phyloP scores from a whole-genome alignment of 2,888 invertebrate species.

The Linnaemya tessellans region DNA sequence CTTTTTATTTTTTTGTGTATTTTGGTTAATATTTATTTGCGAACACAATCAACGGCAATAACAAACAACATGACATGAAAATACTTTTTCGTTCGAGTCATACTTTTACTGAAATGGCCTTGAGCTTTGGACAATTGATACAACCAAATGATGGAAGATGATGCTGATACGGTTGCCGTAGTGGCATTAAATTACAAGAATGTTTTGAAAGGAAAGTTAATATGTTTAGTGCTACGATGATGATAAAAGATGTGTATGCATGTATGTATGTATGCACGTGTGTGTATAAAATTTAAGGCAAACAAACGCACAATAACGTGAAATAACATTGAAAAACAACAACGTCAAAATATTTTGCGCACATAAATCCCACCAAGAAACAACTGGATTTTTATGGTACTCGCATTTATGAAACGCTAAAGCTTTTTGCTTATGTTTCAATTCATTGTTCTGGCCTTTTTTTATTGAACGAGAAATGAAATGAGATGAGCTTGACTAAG shows the following conservation, averaged over 20 bases:
- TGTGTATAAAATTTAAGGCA: background rate
- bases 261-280: too few relatives aligned
- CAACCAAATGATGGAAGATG: conserved; percentile 41
- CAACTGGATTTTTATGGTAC: background rate
- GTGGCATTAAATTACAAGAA: conserved; percentile 4
- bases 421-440: conserved; percentile 21
- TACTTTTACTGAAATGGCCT: conserved; percentile 63
- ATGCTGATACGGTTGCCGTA: conserved; percentile 29
- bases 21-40: conserved; percentile 27
- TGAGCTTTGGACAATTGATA: conserved; percentile 68
- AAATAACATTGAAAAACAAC: conserved; percentile 18
- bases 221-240: conserved; percentile 12
- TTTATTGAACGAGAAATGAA: conserved; percentile 4
- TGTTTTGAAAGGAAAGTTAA: conserved; percentile 8
- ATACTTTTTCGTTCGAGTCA: conserved; percentile 38
- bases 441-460: background rate
- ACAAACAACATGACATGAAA: conserved; percentile 31
- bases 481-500: conserved; percentile 22
- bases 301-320: conserved; percentile 20
- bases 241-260: background rate
- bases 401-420: conserved; percentile 9
- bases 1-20: background rate
- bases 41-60: background rate
- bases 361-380: conserved; percentile 13
- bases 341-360: conserved; percentile 24